These are phyloP conservation scores for Phyllotis vaccarum DNA, from an alignment of 2,797 vertebrate genomes.

Conservation along the genomic window DNA sequence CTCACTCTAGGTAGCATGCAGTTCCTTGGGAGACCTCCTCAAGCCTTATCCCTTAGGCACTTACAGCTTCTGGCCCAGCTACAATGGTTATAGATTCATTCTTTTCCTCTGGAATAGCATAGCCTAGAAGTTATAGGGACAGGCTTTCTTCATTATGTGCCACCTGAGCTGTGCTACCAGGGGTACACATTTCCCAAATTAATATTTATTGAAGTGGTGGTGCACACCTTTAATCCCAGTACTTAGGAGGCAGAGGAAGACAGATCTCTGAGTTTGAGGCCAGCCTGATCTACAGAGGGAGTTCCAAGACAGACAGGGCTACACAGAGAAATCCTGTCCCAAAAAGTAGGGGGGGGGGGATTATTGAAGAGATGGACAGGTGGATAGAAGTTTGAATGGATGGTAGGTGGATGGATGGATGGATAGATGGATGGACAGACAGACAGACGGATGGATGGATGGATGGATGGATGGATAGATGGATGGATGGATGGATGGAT, in stretches of 20 bases:
- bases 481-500: neutral
- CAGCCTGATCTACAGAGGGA: neutral
- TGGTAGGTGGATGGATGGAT: too few species aligned
- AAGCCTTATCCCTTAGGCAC: fast-evolving
- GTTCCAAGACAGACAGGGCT: neutral
- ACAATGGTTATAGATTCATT: too few species aligned
- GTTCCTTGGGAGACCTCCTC: neutral
- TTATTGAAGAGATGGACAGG: neutral
- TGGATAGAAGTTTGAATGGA: neutral
- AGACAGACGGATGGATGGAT: too few species aligned
- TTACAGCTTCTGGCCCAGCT: neutral
- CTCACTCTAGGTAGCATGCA: neutral
- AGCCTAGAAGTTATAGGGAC: neutral
- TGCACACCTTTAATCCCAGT: neutral
- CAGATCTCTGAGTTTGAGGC: neutral
- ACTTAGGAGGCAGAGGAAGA: neutral
- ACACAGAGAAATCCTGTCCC: neutral
- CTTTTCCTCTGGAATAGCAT: neutral
- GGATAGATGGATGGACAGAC: neutral
- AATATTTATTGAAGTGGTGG: neutral
- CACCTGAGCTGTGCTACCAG: neutral
- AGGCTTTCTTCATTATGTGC: neutral
- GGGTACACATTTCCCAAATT: fast-evolving
- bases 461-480: neutral
- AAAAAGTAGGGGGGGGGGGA: neutral